Percentiles rank a stretch among this genome's conserved stretches.
These are phyloP conservation scores for Drosophila histrio DNA, from an alignment of 2,888 invertebrate species.

Conservation along the genomic window DNA sequence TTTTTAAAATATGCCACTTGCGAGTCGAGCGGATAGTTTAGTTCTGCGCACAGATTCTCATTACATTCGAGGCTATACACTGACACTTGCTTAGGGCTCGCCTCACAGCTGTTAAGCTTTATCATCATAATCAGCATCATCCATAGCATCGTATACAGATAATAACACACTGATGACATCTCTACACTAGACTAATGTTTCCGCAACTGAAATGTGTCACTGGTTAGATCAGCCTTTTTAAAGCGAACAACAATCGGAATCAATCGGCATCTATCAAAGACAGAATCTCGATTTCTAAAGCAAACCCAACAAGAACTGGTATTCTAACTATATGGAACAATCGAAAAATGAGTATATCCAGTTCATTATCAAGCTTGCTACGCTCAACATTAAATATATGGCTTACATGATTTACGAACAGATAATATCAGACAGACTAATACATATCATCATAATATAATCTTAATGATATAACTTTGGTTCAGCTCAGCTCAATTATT, in stretches of 20 bases:
- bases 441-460: neutral
- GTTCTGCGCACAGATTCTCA: constrained; percentile 29
- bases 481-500: neutral
- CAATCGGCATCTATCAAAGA: constrained; percentile 32
- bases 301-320: constrained; percentile 33
- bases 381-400: neutral
- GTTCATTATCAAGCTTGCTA: neutral
- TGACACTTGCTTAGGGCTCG: constrained; percentile 22
- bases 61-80: constrained; percentile 38
- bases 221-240: constrained; percentile 44
- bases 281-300: neutral
- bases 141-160: constrained; percentile 34
- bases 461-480: neutral
- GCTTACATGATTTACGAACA: neutral
- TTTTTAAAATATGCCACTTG: constrained; percentile 46
- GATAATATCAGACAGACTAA: neutral
- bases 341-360: neutral
- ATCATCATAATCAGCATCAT: constrained; percentile 3
- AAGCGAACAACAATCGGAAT: constrained; percentile 9
- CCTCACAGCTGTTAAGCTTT: constrained; percentile 1
- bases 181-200: constrained; percentile 26
- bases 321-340: neutral
- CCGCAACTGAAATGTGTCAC: constrained; percentile 51
- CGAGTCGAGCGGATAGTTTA: constrained; percentile 32
- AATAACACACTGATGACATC: constrained; percentile 32